Base-by-base conservation (phyloP, 2,888 invertebrate species). In the Ochropleura plecta region DNA sequence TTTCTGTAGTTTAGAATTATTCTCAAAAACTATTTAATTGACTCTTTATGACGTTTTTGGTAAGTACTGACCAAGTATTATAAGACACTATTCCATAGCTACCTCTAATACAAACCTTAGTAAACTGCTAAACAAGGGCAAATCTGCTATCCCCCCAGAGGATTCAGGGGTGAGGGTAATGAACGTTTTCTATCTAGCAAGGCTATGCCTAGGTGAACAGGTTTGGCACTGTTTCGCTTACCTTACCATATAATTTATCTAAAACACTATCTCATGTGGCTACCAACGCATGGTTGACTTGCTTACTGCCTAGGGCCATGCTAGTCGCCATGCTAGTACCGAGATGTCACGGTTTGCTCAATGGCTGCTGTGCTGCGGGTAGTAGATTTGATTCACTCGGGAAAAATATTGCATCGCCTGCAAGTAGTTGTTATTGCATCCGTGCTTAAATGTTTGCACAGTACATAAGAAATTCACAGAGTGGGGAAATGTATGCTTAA, bases 121-220 rank as follows among this genome's bases (percentile, higher is more conserved):
- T 70, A 63, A 77, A 76, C 70, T 70, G 65, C 16, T 57, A 79
- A 79, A 72, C 73, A 79, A 64, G 53, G 59, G 73, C 67, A 65
- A 68, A 64, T 59, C 48, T 73, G 40, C 46, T 12, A 73, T 48
- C 64, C 73, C 51, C 57, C 62, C 57, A 68, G 48, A 79, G 73
- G 66, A 67, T 57, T 57, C 49, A 78, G 30, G 79, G 79, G 79
- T 46, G 73, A 78, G 62, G 49, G 55, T 79, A 79, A 79, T 68
- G 14, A 62, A 81, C 71, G 80, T 76, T 81, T 76, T 80, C 76
- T 71, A 72, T 69, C 60, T 65, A 62, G 59, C 72, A 66, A 30
- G 44, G 68, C 65, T 66, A 63, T 51, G 82, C 74, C 78, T 82
- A 69, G 69, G 63, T 71, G 49, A 51, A 81, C 82, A 74, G 62